Percentiles rank a stretch among this genome's conserved stretches.
Evolutionary conservation across 2,113 vertebrate species (phyloP).

Genomic region (Chiloscyllium plagiosum): DNA sequence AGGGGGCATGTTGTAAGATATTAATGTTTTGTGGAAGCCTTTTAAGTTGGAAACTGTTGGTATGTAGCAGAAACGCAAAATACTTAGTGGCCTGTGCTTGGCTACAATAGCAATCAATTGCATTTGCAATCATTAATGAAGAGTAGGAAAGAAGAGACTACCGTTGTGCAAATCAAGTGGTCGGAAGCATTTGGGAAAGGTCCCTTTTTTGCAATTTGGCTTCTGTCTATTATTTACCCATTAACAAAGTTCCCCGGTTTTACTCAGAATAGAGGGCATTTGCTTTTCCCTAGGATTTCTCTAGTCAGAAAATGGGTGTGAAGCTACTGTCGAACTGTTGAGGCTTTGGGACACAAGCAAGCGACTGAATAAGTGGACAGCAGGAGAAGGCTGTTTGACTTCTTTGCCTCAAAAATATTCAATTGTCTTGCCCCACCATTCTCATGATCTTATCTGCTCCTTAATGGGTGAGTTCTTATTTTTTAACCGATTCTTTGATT

Average conservation of each 20-base stretch:
- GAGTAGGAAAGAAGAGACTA: not conserved
- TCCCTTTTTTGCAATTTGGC: not conserved
- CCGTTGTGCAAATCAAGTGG: not conserved
- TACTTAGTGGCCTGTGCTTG: not conserved
- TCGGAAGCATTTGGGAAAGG: not conserved
- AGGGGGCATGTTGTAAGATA: not conserved
- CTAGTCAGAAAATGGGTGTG: not conserved
- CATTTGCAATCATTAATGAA: not conserved
- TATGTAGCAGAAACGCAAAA: not conserved
- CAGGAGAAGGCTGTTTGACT: not conserved
- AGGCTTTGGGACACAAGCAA: not conserved
- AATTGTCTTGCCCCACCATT: too few species aligned
- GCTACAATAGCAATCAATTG: too few species aligned
- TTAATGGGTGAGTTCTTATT: too few species aligned
- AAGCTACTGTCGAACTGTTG: not conserved
- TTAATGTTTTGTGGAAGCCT: not conserved
- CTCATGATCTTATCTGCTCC: too few species aligned
- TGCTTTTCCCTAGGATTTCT: not conserved
- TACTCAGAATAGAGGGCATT: not conserved
- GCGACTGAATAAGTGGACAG: too few species aligned
- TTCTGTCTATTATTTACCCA: not conserved
- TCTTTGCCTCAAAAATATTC: too few species aligned
- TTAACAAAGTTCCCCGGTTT: not conserved
- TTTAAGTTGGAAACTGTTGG: not conserved
- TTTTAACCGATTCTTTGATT: too few species aligned